Percentiles rank a stretch among this genome's conserved stretches.
Evolutionary conservation across 2,113 vertebrate genomes (phyloP).

Genomic region (Thalassarche chlororhynchos): DNA sequence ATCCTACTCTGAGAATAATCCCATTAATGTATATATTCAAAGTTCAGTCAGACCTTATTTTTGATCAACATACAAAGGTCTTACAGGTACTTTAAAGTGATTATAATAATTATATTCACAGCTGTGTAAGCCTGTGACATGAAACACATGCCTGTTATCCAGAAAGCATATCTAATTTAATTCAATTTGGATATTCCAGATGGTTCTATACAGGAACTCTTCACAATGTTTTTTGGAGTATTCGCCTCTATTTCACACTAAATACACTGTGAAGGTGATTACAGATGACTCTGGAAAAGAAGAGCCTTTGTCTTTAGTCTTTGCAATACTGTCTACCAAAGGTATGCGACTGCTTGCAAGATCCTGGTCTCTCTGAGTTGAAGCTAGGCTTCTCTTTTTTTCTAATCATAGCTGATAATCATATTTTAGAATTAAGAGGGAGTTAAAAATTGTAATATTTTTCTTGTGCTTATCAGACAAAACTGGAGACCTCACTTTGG

Average conservation of each 20-base stretch:
- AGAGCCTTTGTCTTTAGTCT: not conserved
- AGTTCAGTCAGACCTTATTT: constrained; percentile 21
- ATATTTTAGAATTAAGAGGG: not conserved
- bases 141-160: not conserved
- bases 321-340: not conserved
- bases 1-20: constrained; percentile 22
- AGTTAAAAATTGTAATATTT: fast-evolving
- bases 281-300: not conserved
- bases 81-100: not conserved
- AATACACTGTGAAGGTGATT: not conserved
- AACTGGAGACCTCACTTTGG: not conserved
- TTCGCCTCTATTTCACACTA: not conserved
- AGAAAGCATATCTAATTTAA: not conserved
- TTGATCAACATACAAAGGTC: constrained; percentile 8
- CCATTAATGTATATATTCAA: not conserved
- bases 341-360: not conserved
- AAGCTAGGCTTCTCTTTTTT: not conserved
- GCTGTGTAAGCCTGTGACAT: not conserved
- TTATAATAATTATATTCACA: not conserved
- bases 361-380: not conserved
- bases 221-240: not conserved
- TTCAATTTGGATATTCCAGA: not conserved
- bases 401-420: not conserved
- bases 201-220: not conserved
- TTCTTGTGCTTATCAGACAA: not conserved